Conservation (phyloP, 2,888 invertebrate genomes). For the Acanthopleura granulata region DNA sequence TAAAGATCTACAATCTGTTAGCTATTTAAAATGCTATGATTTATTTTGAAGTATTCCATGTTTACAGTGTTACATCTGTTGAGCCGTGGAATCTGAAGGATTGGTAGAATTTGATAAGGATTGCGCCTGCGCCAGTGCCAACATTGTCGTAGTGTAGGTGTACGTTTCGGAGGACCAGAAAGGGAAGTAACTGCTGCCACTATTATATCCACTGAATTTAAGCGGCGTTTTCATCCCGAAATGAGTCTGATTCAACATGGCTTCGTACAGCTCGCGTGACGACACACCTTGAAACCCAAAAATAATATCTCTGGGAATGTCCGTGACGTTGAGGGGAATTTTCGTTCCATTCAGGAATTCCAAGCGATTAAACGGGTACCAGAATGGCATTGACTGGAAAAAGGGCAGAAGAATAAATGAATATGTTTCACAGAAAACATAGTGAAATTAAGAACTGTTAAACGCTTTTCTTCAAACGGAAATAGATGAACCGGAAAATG, state of each 20-base stretch:
- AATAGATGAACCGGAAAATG: too few relatives aligned
- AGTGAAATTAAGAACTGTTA: too few relatives aligned
- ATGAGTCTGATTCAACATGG: conserved; percentile 36
- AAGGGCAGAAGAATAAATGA: background rate
- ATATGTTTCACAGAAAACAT: too few relatives aligned
- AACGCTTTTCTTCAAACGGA: too few relatives aligned
- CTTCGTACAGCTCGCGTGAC: conserved; percentile 39
- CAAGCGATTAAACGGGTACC: conserved; percentile 42
- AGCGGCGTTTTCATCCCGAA: conserved; percentile 36
- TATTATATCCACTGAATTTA: conserved; percentile 52
- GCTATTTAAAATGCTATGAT: too few relatives aligned
- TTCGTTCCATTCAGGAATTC: conserved; percentile 40
- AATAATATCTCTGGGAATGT: conserved; percentile 26
- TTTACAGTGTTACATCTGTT: too few relatives aligned
- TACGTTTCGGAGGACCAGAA: conserved; percentile 57
- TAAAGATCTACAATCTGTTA: too few relatives aligned
- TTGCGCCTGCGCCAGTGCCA: conserved; percentile 42
- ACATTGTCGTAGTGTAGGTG: conserved; percentile 50
- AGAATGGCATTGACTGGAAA: conserved; percentile 41
- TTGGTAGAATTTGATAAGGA: background rate
- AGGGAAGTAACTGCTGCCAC: conserved; percentile 43
- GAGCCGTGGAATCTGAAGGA: background rate
- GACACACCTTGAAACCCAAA: conserved; percentile 46
- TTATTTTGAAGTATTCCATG: too few relatives aligned
- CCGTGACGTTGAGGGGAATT: conserved; percentile 26